Base-by-base conservation (phyloP, 2,113 vertebrate genomes). In the Sylvia atricapilla region DNA sequence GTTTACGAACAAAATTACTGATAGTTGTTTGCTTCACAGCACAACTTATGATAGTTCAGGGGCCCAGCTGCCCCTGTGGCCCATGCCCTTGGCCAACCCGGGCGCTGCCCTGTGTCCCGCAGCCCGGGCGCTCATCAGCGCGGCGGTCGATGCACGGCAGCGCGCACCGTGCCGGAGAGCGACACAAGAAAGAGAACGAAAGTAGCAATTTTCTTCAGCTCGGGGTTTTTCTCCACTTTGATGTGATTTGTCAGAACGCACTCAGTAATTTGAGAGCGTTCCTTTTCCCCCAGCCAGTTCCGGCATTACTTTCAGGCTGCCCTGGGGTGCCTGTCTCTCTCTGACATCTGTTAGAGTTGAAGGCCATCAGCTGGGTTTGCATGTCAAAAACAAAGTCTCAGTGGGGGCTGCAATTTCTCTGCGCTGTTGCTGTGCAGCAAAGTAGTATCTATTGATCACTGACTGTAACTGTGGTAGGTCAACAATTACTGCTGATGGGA, bases 361-460 rank as follows among this genome's bases (percentile, higher is more conserved):
- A 63, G 88, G 86, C 90, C 91, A 68, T 97, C 95, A 86, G 66
- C 78, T 66, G 82, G 52, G 39, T 93, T 96, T 95, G 87, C 74
- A 44, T 33, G 70, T 62, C 0, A 2, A 91, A 94, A 96, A 86
- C 64, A 91, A 96, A 95, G 73, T 81, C 94, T 90, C 93, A 15
- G 92, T 50, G 91, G 84, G 89, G 68, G 89, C 74, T 41, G 47
- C 41, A 74, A 67, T 83, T 89, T 96, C 88, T 62, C 55, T 11
- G 30, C 0, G 0, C 67, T 52, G 63, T 80, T 90, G 88, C 72
- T 50, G 83, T 76, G 90, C 74, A 79, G 77, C 53, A 83, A 91
- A 95, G 84, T 59, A 37, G 52, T 68, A 89, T 62, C 87, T 93
- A 90, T 92, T 96, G 95, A 95, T 95, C 94, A 95, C 83, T 33